Conservation (phyloP, 1,140 invertebrate genomes). For the Lethocerus indicus region DNA sequence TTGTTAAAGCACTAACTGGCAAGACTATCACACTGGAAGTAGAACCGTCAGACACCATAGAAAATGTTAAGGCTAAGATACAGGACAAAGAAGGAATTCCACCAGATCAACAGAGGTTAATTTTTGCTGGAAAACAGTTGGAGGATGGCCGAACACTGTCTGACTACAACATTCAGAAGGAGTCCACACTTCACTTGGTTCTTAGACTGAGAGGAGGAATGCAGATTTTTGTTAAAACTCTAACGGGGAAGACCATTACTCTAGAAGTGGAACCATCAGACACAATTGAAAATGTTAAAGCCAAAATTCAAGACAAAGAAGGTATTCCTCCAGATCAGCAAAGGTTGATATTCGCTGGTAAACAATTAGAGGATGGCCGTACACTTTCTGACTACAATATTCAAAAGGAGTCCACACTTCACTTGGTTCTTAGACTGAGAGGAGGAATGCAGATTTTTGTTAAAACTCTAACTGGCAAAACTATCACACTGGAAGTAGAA, state of each 20-base stretch:
- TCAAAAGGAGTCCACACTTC: slow-evolving; percentile 62
- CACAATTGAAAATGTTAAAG: no score
- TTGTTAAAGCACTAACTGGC: slow-evolving; percentile 84
- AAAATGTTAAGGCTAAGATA: no score
- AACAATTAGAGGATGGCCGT: slow-evolving; percentile 87
- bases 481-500: slow-evolving; percentile 65
- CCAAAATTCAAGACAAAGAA: no score
- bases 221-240: slow-evolving; percentile 86
- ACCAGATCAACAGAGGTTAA: no score
- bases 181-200: slow-evolving; percentile 82
- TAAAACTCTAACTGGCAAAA: slow-evolving; percentile 71
- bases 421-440: slow-evolving; percentile 48
- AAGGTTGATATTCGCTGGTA: slow-evolving; percentile 86
- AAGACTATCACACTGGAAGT: slow-evolving; percentile 93
- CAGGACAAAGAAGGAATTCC: no score
- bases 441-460: slow-evolving; percentile 69
- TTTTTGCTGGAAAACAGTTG: no score
- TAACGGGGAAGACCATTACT: slow-evolving; percentile 85
- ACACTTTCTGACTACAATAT: slow-evolving; percentile 58
- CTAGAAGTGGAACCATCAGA: no score
- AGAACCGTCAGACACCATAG: no score
- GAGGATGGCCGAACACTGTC: slow-evolving; percentile 70
- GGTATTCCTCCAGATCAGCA: slow-evolving; percentile 83
- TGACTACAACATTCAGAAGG: slow-evolving; percentile 90
- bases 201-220: slow-evolving; percentile 84